Evolutionary conservation across 2,797 vertebrate genomes (phyloP).

Genomic region (Todus mexicanus): DNA sequence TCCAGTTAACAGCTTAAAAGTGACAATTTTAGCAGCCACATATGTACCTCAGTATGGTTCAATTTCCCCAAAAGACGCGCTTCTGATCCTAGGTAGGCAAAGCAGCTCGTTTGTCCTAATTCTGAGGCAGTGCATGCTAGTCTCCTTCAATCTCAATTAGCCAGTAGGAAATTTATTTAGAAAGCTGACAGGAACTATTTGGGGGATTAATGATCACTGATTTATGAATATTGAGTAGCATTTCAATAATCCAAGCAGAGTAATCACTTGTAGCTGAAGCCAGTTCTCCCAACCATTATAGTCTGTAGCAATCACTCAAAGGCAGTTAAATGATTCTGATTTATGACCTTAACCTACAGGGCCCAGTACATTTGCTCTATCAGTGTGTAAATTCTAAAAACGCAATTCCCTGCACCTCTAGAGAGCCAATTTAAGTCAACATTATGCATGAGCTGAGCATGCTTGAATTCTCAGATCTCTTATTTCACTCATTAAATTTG

Average conservation of each 20-base stretch:
- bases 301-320: constrained; percentile 77
- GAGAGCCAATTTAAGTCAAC: constrained; percentile 81
- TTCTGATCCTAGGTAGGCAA: constrained; percentile 20
- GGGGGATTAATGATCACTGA: constrained; percentile 82
- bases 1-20: background rate
- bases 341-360: constrained; percentile 82
- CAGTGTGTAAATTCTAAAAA: constrained; percentile 78
- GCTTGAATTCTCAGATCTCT: constrained; percentile 79
- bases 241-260: constrained; percentile 74
- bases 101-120: constrained; percentile 56
- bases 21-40: background rate
- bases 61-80: background rate
- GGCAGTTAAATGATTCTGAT: constrained; percentile 81
- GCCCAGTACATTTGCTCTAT: constrained; percentile 78
- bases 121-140: constrained; percentile 40
- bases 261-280: constrained; percentile 70
- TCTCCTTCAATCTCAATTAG: constrained; percentile 82
- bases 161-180: constrained; percentile 77
- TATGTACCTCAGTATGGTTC: background rate
- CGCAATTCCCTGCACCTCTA: constrained; percentile 73
- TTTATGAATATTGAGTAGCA: constrained; percentile 81
- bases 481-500: constrained; percentile 81
- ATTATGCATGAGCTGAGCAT: constrained; percentile 80
- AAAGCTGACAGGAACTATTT: constrained; percentile 78
- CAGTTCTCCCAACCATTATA: constrained; percentile 64